Conservation (phyloP, 2,797 vertebrate species). For the Halcyon smyrnensis region DNA sequence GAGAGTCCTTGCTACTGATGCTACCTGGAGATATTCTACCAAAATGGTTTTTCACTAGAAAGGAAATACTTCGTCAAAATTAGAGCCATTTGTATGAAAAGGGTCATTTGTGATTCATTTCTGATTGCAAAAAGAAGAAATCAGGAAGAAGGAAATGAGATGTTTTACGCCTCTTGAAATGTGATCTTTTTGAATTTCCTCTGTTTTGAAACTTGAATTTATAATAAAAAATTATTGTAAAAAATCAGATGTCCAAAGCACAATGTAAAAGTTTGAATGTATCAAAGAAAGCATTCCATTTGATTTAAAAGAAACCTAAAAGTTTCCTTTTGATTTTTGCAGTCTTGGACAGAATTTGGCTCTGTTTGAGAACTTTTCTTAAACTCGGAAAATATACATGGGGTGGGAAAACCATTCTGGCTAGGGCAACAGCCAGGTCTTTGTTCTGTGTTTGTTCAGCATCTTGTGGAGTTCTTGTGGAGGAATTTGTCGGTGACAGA, state of each 20-base stretch:
- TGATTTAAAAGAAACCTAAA: neutral
- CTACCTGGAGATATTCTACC: neutral
- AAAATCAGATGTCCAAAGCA: neutral
- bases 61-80: neutral
- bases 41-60: neutral
- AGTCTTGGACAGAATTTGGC: neutral
- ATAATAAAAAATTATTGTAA: neutral
- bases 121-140: neutral
- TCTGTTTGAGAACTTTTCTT: neutral
- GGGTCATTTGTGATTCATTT: neutral
- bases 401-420: neutral
- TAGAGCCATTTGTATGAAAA: neutral
- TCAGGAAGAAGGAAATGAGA: neutral
- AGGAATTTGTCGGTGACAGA: neutral
- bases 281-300: neutral
- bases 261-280: neutral
- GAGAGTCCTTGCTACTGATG: neutral
- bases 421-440: neutral
- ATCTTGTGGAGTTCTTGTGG: neutral
- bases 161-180: neutral
- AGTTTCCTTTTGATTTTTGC: neutral
- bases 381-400: neutral
- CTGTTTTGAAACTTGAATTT: neutral
- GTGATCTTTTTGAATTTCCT: neutral
- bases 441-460: neutral